Conservation (phyloP, 2,113 vertebrate species). For the Trochalopteron elliotii region DNA sequence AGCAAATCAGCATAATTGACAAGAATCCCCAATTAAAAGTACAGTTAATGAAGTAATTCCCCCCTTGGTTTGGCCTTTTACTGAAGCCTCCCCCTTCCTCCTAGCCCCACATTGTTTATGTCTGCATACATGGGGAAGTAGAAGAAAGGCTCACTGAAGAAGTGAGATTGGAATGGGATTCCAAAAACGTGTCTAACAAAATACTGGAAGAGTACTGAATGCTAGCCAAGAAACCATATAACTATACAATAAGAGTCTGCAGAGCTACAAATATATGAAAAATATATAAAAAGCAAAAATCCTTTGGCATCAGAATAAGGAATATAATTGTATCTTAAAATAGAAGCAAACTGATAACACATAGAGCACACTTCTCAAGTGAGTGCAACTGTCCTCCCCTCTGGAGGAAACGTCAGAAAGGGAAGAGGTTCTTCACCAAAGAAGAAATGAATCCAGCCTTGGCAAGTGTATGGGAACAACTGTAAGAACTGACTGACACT, state of each 20-base stretch:
- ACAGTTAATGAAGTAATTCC: background rate
- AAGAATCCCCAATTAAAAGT: background rate
- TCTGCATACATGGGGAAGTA: background rate
- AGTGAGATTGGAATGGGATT: background rate
- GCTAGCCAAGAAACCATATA: background rate
- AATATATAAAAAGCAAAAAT: background rate
- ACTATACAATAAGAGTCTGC: background rate
- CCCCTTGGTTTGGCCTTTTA: background rate
- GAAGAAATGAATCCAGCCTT: background rate
- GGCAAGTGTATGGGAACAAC: background rate
- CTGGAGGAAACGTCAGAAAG: background rate
- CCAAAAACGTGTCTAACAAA: background rate
- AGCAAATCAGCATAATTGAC: background rate
- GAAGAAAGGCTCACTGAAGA: background rate
- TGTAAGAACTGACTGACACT: rapidly evolving
- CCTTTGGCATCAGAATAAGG: background rate
- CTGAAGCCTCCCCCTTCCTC: background rate
- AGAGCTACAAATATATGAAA: background rate
- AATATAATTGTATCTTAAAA: background rate
- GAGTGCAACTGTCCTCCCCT: background rate
- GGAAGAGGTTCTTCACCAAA: background rate
- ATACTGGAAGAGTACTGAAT: background rate
- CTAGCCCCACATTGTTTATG: background rate
- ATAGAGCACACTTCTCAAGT: background rate
- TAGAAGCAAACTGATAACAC: background rate